A percentile compares a stretch with the other conserved stretches of the same genome.
These are phyloP conservation scores for Epirrita christyi DNA, from an alignment of 2,888 invertebrate genomes.

Conservation along the genomic window DNA sequence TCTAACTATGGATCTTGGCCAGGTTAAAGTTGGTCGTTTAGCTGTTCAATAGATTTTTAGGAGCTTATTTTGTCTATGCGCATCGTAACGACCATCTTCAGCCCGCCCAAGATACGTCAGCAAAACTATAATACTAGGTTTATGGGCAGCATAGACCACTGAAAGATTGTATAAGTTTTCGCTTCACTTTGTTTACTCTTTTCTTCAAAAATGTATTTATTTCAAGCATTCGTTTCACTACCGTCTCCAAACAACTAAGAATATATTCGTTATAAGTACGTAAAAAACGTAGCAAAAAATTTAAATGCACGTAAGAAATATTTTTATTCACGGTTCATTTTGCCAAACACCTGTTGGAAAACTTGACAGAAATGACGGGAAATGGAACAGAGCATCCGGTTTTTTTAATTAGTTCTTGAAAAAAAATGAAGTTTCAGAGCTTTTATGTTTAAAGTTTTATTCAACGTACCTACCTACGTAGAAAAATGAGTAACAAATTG, in stretches of 20 bases:
- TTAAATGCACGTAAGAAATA: constrained; percentile 19
- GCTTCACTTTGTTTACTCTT: too few species aligned
- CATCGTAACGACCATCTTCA: too few species aligned
- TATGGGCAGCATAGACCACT: too few species aligned
- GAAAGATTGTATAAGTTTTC: too few species aligned
- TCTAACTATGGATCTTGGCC: too few species aligned
- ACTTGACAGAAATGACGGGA: constrained; percentile 11
- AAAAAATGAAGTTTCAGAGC: neutral
- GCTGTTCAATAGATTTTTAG: too few species aligned
- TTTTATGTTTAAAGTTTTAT: neutral
- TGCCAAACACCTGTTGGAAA: constrained; percentile 31
- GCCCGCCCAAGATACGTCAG: too few species aligned
- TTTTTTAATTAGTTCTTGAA: constrained; percentile 25
- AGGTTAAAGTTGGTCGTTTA: too few species aligned
- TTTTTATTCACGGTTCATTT: constrained; percentile 32
- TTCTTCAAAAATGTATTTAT: too few species aligned
- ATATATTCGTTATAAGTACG: too few species aligned
- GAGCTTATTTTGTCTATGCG: too few species aligned
- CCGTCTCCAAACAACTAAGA: neutral
- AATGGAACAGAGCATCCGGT: neutral
- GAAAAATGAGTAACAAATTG: constrained; percentile 2
- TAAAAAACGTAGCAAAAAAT: constrained; percentile 13
- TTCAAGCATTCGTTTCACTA: neutral
- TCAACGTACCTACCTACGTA: constrained; percentile 8
- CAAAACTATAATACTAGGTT: too few species aligned